A percentile compares a stretch with the other conserved stretches of the same genome.
These are phyloP conservation scores for Campylomormyrus tamandua DNA, from an alignment of 2,113 vertebrate genomes.

Conservation along the genomic window DNA sequence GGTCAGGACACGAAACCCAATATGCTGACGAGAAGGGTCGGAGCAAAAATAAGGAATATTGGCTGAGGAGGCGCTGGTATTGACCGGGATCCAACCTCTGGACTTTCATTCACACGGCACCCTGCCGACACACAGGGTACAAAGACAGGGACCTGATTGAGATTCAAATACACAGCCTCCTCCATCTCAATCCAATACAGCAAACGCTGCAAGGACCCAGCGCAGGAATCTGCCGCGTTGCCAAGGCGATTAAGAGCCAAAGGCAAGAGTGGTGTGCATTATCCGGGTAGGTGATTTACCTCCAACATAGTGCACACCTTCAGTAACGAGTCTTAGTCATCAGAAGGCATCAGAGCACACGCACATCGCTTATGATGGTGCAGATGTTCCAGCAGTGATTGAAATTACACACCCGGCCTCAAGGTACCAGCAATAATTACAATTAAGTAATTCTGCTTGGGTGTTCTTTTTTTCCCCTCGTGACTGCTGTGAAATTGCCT, in stretches of 20 bases:
- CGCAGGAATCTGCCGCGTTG: not conserved
- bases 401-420: not conserved
- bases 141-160: not conserved
- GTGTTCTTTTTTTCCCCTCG: not conserved
- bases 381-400: not conserved
- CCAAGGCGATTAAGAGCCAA: not conserved
- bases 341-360: not conserved
- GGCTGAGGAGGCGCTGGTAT: not conserved
- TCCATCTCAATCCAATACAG: not conserved
- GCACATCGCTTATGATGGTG: not conserved
- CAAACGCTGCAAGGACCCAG: not conserved
- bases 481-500: not conserved
- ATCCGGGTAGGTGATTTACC: not conserved
- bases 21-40: not conserved
- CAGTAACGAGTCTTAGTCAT: not conserved
- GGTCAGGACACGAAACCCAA: not conserved
- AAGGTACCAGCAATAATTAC: slow-evolving; percentile 2
- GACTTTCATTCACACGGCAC: not conserved
- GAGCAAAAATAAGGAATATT: not conserved
- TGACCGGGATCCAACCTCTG: not conserved
- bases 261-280: not conserved
- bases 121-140: not conserved
- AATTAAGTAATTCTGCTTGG: not conserved
- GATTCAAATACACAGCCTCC: not conserved
- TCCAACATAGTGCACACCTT: not conserved